Evolutionary conservation across 2,797 vertebrate species (phyloP).

Genomic region (Malurus leucopterus): DNA sequence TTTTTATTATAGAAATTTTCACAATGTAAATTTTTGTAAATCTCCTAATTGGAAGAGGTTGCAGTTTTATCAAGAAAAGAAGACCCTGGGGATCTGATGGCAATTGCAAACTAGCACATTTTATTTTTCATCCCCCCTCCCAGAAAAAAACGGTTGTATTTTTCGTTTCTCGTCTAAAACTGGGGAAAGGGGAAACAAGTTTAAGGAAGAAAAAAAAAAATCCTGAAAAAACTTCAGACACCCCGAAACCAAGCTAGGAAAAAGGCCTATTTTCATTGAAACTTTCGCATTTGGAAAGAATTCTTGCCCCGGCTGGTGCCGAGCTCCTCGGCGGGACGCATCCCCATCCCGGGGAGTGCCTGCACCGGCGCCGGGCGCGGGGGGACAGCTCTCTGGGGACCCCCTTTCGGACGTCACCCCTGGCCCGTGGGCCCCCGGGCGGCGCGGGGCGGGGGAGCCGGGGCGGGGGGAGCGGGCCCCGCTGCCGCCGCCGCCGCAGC

Average conservation of each 20-base stretch:
- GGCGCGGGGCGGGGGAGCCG: not conserved
- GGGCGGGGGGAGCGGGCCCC: not conserved
- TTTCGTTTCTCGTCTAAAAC: not conserved
- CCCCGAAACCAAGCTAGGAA: not conserved
- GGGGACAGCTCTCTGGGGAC: not conserved
- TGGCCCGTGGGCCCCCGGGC: not conserved
- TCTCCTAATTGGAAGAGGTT: not conserved
- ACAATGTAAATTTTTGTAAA: not conserved
- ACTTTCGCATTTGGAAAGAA: not conserved
- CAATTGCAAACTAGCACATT: not conserved
- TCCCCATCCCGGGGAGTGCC: not conserved
- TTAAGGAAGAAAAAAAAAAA: not conserved
- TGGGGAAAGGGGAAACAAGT: not conserved
- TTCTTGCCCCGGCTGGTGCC: not conserved
- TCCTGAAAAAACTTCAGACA: constrained; percentile 2
- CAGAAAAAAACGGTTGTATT: fast-evolving
- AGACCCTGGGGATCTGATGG: not conserved
- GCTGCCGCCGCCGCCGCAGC: constrained; percentile 5
- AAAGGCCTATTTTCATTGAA: not conserved
- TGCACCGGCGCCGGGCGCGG: not conserved
- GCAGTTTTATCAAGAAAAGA: not conserved
- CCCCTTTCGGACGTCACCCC: not conserved
- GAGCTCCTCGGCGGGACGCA: not conserved
- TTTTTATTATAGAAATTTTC: not conserved
- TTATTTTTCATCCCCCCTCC: not conserved